Evolutionary conservation across 1,140 invertebrate genomes (phyloP).

Genomic region (Aphidius ervi): DNA sequence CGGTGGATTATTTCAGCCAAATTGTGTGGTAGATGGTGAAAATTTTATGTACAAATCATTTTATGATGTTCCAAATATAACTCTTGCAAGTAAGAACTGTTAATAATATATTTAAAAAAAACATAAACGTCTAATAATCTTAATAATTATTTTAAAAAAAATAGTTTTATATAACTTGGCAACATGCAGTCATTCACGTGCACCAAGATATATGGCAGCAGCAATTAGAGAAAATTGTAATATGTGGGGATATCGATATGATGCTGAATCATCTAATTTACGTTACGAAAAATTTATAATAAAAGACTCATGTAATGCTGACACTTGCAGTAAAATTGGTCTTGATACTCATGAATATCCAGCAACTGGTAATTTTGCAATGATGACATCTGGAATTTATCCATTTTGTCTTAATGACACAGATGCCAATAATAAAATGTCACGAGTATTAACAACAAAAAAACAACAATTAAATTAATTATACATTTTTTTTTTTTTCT

Average conservation of each 20-base stretch:
- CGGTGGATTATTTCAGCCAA: constrained; percentile 39
- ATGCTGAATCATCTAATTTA: constrained; percentile 14
- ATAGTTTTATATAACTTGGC: constrained; percentile 33
- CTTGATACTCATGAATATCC: constrained; percentile 26
- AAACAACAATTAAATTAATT: no score
- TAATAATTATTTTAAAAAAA: background rate
- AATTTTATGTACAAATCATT: constrained; percentile 26
- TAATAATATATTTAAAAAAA: no score
- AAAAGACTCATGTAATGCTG: constrained; percentile 20
- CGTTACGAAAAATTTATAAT: constrained; percentile 20
- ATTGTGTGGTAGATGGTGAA: constrained; percentile 30
- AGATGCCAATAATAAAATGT: constrained; percentile 1
- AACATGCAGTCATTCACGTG: constrained; percentile 30
- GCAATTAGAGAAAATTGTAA: constrained; percentile 27
- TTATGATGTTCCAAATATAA: constrained; percentile 27
- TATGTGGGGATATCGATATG: constrained; percentile 32
- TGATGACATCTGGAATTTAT: constrained; percentile 30
- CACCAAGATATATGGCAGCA: constrained; percentile 32
- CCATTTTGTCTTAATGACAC: constrained; percentile 27
- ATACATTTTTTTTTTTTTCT: no score
- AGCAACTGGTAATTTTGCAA: constrained; percentile 29
- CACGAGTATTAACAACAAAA: background rate
- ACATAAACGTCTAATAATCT: no score
- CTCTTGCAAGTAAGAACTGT: background rate
- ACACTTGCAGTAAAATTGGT: constrained; percentile 30